Evolutionary conservation across 2,888 invertebrate species (phyloP).

Genomic region (Pemphredon lugubris): DNA sequence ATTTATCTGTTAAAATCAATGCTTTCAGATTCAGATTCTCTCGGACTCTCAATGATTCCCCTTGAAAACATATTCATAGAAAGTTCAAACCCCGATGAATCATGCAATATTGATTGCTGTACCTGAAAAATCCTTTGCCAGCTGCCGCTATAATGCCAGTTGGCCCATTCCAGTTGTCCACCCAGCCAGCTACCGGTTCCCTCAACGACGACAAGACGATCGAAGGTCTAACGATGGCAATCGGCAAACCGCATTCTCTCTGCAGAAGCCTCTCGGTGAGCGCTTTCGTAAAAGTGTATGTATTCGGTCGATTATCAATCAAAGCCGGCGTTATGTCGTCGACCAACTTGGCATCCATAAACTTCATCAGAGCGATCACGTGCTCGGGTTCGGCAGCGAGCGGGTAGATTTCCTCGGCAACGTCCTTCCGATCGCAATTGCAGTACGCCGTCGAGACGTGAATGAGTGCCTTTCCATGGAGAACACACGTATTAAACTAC

Average conservation of each 20-base stretch:
- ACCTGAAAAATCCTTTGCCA: conserved; percentile 84
- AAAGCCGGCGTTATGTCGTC: conserved; percentile 80
- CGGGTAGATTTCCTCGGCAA: conserved; percentile 84
- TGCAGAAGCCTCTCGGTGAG: conserved; percentile 86
- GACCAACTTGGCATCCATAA: conserved; percentile 81
- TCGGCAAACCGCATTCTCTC: conserved; percentile 84
- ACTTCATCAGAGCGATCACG: conserved; percentile 81
- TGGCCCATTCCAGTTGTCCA: conserved; percentile 81
- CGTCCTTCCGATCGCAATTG: conserved; percentile 85
- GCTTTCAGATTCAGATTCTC: too few species aligned
- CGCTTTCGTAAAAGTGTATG: conserved; percentile 89
- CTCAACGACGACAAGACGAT: conserved; percentile 78
- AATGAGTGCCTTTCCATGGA: conserved; percentile 82
- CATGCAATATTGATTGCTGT: neutral
- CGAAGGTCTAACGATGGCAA: conserved; percentile 87
- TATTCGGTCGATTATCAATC: conserved; percentile 85
- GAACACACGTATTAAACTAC: neutral
- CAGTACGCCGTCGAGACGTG: conserved; percentile 89
- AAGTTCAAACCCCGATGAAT: too few species aligned
- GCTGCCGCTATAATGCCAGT: conserved; percentile 83
- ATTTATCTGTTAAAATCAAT: too few species aligned
- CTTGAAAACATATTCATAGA: too few species aligned
- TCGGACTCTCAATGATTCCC: too few species aligned
- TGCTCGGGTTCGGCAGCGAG: conserved; percentile 82
- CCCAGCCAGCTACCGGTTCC: conserved; percentile 81